Base-by-base conservation (phyloP, 2,888 invertebrate genomes). In the Frankliniella intonsa region DNA sequence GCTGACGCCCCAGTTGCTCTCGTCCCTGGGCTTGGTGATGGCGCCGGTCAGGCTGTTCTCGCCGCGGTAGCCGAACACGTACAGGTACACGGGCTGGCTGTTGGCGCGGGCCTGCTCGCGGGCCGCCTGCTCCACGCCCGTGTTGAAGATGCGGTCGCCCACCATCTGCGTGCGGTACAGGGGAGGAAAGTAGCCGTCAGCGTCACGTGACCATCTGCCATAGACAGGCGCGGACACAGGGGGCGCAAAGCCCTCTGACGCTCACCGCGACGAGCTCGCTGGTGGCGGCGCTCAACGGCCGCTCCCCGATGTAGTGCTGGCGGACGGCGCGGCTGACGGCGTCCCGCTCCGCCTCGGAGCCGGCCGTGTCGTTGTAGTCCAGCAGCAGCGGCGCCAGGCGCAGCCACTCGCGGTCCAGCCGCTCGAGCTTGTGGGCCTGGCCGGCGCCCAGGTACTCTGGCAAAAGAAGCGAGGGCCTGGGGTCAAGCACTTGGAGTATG, bases 81-180 rank as follows among this genome's bases (percentile, higher is more conserved):
- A 87, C 82, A 86, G 84, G 83, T 84, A 85, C 3, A 85, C 85
- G 0, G 86, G 86, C 0, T 85, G 83, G 27, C 81, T 83, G 50
- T 83, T 83, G 50, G 81, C 81, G 11, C 82, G 80, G 17, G 86
- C 85, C 80, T 86, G 85, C 14, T 85, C 82, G 50, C 84, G 84
- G n/a, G 85, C 85, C 12, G 86, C 84, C 62, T 84, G 82, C 76
- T 84, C 84, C 3, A 85, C 85, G 8, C 85, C 85, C 81, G 84
- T 84, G 25, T 85, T 83, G 83, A 86, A 87, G 69, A 86, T 80
- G 19, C 87, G 84, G 81, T 87, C 87, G 38, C 86, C 84, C 17
- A 85, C 80, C 85, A 86, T 85, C 87, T 87, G 83, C 19, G 84
- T 22, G 83, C 83, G 83, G 51, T 80, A 50, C 38, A 81, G 50